Conservation (phyloP, 2,113 vertebrate genomes). For the Sapajus apella region DNA sequence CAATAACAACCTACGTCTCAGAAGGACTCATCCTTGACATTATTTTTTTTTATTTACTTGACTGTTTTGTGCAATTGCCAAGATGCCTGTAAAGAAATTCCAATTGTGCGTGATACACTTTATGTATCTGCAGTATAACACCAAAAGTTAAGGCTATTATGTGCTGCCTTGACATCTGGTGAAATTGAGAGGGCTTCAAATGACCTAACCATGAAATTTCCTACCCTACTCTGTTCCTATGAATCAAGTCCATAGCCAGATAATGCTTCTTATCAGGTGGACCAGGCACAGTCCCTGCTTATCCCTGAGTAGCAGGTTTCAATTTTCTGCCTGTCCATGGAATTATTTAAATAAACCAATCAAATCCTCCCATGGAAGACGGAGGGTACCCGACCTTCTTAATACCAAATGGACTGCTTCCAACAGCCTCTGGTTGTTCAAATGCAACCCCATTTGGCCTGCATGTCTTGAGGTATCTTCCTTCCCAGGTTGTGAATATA, state of each 20-base stretch:
- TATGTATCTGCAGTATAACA: not conserved
- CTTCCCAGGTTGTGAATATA: not conserved
- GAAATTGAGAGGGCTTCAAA: not conserved
- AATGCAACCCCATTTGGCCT: not conserved
- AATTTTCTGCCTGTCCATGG: not conserved
- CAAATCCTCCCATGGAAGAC: not conserved
- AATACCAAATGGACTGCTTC: not conserved
- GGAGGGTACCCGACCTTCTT: not conserved
- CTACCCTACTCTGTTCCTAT: not conserved
- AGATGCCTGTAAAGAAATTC: not conserved
- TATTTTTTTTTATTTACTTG: not conserved
- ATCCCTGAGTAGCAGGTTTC: not conserved
- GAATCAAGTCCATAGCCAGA: not conserved
- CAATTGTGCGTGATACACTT: not conserved
- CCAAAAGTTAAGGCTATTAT: not conserved
- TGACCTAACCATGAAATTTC: not conserved
- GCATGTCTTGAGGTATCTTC: not conserved
- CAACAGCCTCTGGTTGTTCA: not conserved
- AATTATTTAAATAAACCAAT: constrained; percentile 19
- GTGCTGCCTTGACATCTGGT: not conserved
- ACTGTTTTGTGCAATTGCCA: not conserved
- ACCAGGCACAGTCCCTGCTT: not conserved
- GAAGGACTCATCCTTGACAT: not conserved
- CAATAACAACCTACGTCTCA: not conserved
- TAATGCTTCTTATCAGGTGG: not conserved